Evolutionary conservation across 37 sponge, comb jelly and placozoan species (phyloP).

Genomic region (Crambe crambe): DNA sequence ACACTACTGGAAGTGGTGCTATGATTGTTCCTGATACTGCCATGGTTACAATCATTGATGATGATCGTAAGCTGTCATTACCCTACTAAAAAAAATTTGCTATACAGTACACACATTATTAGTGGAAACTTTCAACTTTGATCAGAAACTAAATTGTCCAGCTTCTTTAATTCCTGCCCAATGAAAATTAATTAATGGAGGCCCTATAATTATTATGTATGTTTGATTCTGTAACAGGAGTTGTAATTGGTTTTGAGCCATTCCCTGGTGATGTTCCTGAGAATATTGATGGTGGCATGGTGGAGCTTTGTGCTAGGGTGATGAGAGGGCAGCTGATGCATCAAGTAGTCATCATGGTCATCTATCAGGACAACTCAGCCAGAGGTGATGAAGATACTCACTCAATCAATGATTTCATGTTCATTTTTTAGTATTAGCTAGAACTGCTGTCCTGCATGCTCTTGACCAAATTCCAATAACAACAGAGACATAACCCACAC

Average conservation of each 20-base stretch:
- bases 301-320: not conserved
- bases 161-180: too few relatives aligned
- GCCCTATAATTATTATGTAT: too few relatives aligned
- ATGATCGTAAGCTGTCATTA: slow-evolving; percentile 33
- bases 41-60: slow-evolving; percentile 31
- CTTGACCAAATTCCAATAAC: not conserved
- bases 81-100: too few relatives aligned
- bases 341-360: not conserved
- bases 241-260: not conserved
- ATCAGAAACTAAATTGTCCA: too few relatives aligned
- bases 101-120: too few relatives aligned
- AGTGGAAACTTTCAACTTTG: too few relatives aligned
- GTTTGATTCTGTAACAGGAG: not conserved
- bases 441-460: too few relatives aligned
- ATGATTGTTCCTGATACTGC: not conserved
- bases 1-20: not conserved
- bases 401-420: too few relatives aligned
- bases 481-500: too few relatives aligned
- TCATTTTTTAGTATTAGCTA: too few relatives aligned
- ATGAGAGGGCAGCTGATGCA: not conserved
- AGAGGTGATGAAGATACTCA: slow-evolving; percentile 7
- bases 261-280: not conserved
- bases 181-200: too few relatives aligned
- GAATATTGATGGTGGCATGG: not conserved
- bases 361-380: not conserved